These are phyloP conservation scores for Eupithecia dodoneata DNA, from an alignment of 2,888 invertebrate species.

Conservation along the genomic window DNA sequence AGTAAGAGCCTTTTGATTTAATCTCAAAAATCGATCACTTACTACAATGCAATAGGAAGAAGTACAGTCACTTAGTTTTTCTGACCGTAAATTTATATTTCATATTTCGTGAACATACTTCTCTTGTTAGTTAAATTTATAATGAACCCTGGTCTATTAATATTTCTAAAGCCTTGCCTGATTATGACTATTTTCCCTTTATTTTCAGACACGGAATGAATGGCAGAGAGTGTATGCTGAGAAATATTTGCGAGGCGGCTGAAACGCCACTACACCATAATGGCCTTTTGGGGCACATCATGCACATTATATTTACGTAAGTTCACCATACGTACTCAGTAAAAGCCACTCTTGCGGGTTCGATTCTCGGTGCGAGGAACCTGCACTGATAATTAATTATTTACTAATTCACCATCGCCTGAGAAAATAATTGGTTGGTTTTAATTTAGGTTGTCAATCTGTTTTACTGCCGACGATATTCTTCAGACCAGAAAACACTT, in stretches of 20 bases:
- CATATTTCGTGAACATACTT: too few species aligned
- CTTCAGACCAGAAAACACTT: not conserved
- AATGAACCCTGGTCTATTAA: not conserved
- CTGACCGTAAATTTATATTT: not conserved
- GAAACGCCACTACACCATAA: constrained; percentile 85
- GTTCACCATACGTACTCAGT: constrained; percentile 49
- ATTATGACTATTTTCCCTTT: not conserved
- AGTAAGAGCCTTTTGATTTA: constrained; percentile 67
- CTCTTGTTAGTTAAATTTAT: not conserved
- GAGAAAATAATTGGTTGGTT: not conserved
- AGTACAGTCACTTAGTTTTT: not conserved
- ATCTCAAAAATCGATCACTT: not conserved
- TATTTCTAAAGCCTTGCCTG: not conserved
- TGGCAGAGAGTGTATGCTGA: constrained; percentile 86
- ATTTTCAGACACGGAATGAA: constrained; percentile 84
- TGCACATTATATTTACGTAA: constrained; percentile 89
- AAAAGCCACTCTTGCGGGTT: too few species aligned
- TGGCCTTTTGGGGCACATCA: constrained; percentile 87
- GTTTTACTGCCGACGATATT: not conserved
- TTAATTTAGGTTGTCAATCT: not conserved
- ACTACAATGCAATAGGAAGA: not conserved
- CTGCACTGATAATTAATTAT: not conserved
- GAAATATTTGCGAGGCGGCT: constrained; percentile 89
- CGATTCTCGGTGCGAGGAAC: too few species aligned
- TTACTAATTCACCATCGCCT: not conserved